Base-by-base conservation (phyloP, 2,888 invertebrate genomes). In the Melinopterus prodromus region DNA sequence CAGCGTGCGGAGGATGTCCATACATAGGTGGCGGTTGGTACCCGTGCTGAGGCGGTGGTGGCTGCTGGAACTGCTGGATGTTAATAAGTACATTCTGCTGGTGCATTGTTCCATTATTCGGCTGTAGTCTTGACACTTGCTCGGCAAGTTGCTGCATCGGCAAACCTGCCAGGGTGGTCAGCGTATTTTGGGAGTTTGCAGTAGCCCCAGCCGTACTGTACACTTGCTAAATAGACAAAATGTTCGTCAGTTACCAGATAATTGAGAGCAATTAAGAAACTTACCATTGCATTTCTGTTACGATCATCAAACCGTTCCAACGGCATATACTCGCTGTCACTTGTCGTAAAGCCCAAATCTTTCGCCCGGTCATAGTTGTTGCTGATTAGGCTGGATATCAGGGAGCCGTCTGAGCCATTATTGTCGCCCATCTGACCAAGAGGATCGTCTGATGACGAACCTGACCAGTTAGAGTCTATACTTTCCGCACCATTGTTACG, bases 11-110 rank as follows among this genome's bases (percentile, higher is more conserved):
- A 7, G 82, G 82, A 81, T 81, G 82, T 7, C 82, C 88, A 84
- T 91, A 89, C 85, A 91, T 90, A 85, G 90, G 88, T 1, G 90
- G 90, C 14, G 90, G 90, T 78, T 89, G 90, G 88, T 91, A 90
- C 70, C 89, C 89, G 3, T 87, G 89, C 7, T 86, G 87, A 78
- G 86, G 88, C 16, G 87, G 87, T 37, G 89, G 88, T 16, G 87
- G 87, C 38, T 92, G 92, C 6, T 92, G 92, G 84, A 92, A 93
- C 76, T 92, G 92, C 85, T 93, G 93, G 38, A 93, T 93, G 84
- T 93, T 93, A 76, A 93, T 93, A 88, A 93, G 90, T 2, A 93
- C 93, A 85, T 93, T 93, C 85, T 93, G 93, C 85, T 93, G 93
- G 84, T 93, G 93, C 78, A 92, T 91, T 76, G 86, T 86, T 77